phyloP scores from a whole-genome alignment of 2,888 invertebrate species.

The Loripinus fragilis region DNA sequence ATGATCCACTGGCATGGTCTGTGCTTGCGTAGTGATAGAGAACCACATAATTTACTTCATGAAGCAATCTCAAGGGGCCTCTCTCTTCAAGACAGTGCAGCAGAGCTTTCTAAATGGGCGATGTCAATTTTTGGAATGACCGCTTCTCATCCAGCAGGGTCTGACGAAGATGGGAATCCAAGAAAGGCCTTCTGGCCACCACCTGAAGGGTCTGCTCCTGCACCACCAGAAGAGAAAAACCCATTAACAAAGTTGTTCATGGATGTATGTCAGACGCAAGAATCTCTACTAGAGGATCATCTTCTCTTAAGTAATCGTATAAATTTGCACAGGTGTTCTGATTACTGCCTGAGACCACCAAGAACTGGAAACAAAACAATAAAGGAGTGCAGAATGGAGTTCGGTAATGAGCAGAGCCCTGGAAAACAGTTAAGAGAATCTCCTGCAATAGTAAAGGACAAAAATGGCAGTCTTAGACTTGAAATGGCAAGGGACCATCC shows the following conservation, averaged over 20 bases:
- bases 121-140: constrained; percentile 41
- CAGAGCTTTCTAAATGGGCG: constrained; percentile 46
- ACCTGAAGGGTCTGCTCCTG: background rate
- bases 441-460: constrained; percentile 57
- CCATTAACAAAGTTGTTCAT: constrained; percentile 63
- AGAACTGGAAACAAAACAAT: background rate
- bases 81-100: constrained; percentile 31
- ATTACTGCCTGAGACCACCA: constrained; percentile 13
- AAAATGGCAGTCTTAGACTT: constrained; percentile 59
- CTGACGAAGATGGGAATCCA: constrained; percentile 46
- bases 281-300: constrained; percentile 59
- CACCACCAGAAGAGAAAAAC: constrained; percentile 51
- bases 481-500: constrained; percentile 67
- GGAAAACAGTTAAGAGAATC: constrained; percentile 32
- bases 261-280: constrained; percentile 59
- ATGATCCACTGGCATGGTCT: constrained; percentile 68
- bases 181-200: constrained; percentile 58
- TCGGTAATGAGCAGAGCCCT: constrained; percentile 33
- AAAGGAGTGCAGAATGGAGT: constrained; percentile 59
- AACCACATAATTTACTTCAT: constrained; percentile 39
- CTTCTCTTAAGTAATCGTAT: constrained; percentile 42
- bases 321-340: constrained; percentile 38
- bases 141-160: constrained; percentile 37
- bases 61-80: constrained; percentile 29
- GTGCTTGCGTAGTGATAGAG: constrained; percentile 50